Conservation (phyloP, 2,113 vertebrate genomes). For the Canis aureus region DNA sequence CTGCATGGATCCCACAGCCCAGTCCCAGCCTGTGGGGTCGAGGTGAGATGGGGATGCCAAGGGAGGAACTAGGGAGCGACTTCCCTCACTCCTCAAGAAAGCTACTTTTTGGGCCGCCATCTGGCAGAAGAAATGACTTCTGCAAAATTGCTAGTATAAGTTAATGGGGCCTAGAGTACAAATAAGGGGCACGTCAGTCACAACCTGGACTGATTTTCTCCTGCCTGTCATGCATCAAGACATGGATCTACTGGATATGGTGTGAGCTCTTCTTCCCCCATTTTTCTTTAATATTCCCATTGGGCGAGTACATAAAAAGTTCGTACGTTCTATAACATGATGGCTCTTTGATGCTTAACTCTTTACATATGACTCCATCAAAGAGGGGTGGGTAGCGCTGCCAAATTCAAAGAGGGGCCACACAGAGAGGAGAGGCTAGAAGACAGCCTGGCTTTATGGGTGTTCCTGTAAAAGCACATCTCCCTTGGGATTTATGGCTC, state of each 20-base stretch:
- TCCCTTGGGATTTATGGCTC: constrained; percentile 29
- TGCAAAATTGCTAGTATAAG: constrained; percentile 47
- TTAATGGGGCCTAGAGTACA: constrained; percentile 39
- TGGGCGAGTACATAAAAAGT: neutral
- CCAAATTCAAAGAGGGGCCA: constrained; percentile 26
- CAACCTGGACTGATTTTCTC: neutral
- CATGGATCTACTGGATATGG: neutral
- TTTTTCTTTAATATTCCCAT: constrained; percentile 31
- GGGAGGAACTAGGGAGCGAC: constrained; percentile 29
- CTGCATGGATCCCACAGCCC: neutral
- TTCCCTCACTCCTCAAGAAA: neutral
- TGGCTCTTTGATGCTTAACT: constrained; percentile 53
- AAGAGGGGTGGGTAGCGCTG: neutral
- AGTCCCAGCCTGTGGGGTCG: neutral
- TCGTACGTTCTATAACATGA: neutral
- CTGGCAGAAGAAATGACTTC: constrained; percentile 67
- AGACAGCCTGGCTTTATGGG: neutral
- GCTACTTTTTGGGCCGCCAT: constrained; percentile 19
- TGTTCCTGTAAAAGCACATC: neutral
- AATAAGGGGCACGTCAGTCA: neutral
- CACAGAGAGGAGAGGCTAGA: neutral
- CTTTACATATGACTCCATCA: constrained; percentile 7
- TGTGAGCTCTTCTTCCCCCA: neutral
- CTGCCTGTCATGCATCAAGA: neutral
- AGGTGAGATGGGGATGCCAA: neutral